phyloP scores from a whole-genome alignment of 2,888 invertebrate species.

The Taenaris catops region DNA sequence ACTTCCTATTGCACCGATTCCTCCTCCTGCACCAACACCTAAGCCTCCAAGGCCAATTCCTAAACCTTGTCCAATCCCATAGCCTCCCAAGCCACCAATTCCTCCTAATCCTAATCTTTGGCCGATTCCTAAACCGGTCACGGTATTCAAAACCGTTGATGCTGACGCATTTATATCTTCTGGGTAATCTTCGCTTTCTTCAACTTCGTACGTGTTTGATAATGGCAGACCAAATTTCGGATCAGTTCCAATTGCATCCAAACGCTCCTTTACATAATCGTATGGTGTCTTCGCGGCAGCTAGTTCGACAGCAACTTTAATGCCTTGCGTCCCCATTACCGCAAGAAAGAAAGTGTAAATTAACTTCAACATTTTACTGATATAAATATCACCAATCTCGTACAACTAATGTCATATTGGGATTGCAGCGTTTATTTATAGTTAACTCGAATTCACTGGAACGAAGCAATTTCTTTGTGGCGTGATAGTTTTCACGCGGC shows the following conservation, averaged over 20 bases:
- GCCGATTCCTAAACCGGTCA: constrained; percentile 42
- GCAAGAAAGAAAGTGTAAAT: constrained; percentile 44
- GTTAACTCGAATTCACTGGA: constrained; percentile 65
- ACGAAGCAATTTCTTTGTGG: constrained; percentile 53
- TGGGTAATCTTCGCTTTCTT: constrained; percentile 80
- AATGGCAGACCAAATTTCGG: constrained; percentile 52
- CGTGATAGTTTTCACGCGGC: constrained; percentile 64
- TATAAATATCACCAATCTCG: constrained; percentile 47
- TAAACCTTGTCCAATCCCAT: constrained; percentile 36
- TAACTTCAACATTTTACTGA: constrained; percentile 55
- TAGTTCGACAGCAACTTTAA: constrained; percentile 45
- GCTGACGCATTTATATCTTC: constrained; percentile 66
- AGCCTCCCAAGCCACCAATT: constrained; percentile 35
- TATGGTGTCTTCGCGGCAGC: constrained; percentile 64
- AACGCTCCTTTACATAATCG: constrained; percentile 62
- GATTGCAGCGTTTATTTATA: constrained; percentile 71
- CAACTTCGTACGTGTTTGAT: constrained; percentile 77
- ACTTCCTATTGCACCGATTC: constrained; percentile 25
- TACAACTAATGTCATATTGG: constrained; percentile 67
- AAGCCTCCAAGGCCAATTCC: constrained; percentile 40
- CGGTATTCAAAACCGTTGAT: constrained; percentile 56
- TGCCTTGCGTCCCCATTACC: constrained; percentile 40
- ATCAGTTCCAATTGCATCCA: constrained; percentile 54
- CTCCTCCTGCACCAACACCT: constrained; percentile 33
- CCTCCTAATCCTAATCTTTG: constrained; percentile 32